A percentile compares a stretch with the other conserved stretches of the same genome.
phyloP scores from a whole-genome alignment of 2,888 invertebrate species.

The Melieria picta region DNA sequence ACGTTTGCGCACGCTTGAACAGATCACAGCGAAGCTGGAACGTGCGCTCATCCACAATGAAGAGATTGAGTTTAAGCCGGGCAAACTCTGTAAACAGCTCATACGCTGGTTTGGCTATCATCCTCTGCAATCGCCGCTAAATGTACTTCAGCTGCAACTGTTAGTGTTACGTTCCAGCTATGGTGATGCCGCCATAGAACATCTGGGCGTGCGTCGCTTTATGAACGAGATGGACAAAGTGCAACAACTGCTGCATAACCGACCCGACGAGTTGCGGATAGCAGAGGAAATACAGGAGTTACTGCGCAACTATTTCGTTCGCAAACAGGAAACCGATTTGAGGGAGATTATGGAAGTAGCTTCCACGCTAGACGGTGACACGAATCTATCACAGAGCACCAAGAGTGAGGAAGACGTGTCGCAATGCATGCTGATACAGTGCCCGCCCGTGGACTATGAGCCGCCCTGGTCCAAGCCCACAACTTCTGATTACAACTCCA shows the following conservation, averaged over 20 bases:
- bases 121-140: conserved; percentile 48
- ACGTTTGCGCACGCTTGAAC: conserved; percentile 58
- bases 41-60: conserved; percentile 54
- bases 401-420: conserved; percentile 39
- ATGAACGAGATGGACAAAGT: conserved; percentile 57
- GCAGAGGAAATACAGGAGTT: conserved; percentile 47
- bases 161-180: conserved; percentile 56
- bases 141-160: conserved; percentile 55
- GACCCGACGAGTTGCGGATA: conserved; percentile 35
- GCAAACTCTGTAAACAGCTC: conserved; percentile 58
- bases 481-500: conserved; percentile 52
- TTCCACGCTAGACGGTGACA: not conserved
- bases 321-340: conserved; percentile 9
- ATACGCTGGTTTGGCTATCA: conserved; percentile 61
- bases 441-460: conserved; percentile 51
- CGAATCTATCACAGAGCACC: too few relatives aligned
- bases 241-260: conserved; percentile 45
- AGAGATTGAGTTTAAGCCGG: conserved; percentile 54
- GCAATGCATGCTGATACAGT: not conserved
- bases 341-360: conserved; percentile 20
- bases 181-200: conserved; percentile 46
- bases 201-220: conserved; percentile 51
- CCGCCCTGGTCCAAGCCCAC: conserved; percentile 56
- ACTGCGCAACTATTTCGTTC: not conserved
- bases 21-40: conserved; percentile 56